These are phyloP conservation scores for Agrilus planipennis DNA, from an alignment of 1,140 invertebrate species.

Conservation along the genomic window DNA sequence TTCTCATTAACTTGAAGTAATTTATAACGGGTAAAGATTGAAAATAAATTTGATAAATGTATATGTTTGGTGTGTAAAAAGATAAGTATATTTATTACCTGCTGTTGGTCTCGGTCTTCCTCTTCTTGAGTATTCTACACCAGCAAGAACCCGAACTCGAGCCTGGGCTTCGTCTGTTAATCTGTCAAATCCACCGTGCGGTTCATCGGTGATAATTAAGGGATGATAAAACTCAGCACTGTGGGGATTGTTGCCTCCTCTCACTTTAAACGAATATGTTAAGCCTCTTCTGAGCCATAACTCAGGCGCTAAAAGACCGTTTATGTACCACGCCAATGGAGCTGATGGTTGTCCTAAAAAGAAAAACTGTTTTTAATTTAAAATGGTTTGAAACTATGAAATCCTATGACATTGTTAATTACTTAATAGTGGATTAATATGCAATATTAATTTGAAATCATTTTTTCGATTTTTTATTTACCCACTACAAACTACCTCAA, in stretches of 20 bases:
- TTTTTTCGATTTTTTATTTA: no score
- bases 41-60: slow-evolving; percentile 1
- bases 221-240: slow-evolving; percentile 83
- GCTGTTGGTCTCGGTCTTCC: slow-evolving; percentile 65
- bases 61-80: background rate
- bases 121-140: slow-evolving; percentile 70
- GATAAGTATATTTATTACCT: slow-evolving; percentile 33
- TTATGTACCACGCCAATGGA: slow-evolving; percentile 68
- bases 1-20: no score
- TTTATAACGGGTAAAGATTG: no score
- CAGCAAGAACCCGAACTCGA: slow-evolving; percentile 67
- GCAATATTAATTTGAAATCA: no score
- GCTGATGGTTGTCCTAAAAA: slow-evolving; percentile 42
- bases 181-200: slow-evolving; percentile 67
- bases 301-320: slow-evolving; percentile 77
- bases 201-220: slow-evolving; percentile 80
- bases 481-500: no score
- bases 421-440: no score
- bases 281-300: slow-evolving; percentile 75
- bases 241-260: slow-evolving; percentile 83
- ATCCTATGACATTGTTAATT: no score
- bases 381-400: background rate
- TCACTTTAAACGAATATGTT: slow-evolving; percentile 70
- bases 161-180: slow-evolving; percentile 58
- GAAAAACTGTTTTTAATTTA: background rate